A percentile compares a stretch with the other conserved stretches of the same genome.
Evolutionary conservation across 1,140 invertebrate species (phyloP).

Genomic region (Ditylenchus dipsaci): DNA sequence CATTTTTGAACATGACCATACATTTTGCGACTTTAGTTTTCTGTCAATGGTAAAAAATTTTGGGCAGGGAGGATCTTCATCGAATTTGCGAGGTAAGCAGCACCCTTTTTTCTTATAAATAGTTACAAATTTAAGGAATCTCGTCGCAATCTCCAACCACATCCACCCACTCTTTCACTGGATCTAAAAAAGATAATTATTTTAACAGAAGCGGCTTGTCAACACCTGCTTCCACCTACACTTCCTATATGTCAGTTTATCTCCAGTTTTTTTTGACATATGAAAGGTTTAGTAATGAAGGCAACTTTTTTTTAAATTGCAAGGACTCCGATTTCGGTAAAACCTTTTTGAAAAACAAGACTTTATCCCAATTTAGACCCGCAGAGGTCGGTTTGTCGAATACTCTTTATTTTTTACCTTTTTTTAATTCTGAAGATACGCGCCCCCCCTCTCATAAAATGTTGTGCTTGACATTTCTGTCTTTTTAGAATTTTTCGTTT

Average conservation of each 20-base stretch:
- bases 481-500: too few relatives aligned
- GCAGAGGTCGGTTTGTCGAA: too few relatives aligned
- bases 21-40: neutral
- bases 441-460: too few relatives aligned
- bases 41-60: slow-evolving; percentile 10
- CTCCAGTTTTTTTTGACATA: too few relatives aligned
- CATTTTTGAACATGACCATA: neutral
- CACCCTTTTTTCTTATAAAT: neutral
- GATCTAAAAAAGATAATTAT: slow-evolving; percentile 16
- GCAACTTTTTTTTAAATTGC: too few relatives aligned
- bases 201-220: slow-evolving; percentile 42
- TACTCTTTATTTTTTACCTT: too few relatives aligned
- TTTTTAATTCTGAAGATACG: too few relatives aligned
- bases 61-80: neutral
- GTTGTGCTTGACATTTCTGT: too few relatives aligned
- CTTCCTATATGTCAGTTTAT: slow-evolving; percentile 20
- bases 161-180: slow-evolving; percentile 18
- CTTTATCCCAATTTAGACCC: too few relatives aligned
- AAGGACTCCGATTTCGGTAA: too few relatives aligned
- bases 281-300: too few relatives aligned
- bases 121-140: neutral
- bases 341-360: too few relatives aligned
- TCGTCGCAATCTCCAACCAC: slow-evolving; percentile 35
- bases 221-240: slow-evolving; percentile 43
- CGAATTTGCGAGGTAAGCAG: slow-evolving; percentile 1